Evolutionary conservation across 2,113 vertebrate species (phyloP).

Genomic region (Clinocottus analis): DNA sequence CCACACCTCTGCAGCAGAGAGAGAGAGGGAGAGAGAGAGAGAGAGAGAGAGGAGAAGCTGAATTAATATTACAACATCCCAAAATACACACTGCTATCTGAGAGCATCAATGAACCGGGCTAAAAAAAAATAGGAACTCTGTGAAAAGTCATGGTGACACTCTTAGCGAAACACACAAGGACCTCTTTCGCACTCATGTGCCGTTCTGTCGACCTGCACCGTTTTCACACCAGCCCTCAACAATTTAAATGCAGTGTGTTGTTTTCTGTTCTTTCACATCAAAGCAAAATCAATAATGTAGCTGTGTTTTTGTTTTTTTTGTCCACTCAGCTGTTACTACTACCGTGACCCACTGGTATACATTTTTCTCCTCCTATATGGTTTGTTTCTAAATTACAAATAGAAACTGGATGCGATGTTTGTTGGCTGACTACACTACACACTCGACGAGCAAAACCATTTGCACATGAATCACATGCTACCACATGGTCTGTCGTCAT

Average conservation of each 20-base stretch:
- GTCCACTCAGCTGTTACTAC: not conserved
- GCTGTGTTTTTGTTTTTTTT: not conserved
- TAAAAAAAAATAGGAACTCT: slow-evolving; percentile 51
- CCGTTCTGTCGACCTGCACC: not conserved
- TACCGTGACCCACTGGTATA: not conserved
- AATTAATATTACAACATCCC: slow-evolving; percentile 47
- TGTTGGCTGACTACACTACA: slow-evolving; percentile 9
- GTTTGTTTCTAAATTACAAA: not conserved
- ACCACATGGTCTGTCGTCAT: slow-evolving; percentile 38
- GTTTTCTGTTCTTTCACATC: not conserved
- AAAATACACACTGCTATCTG: slow-evolving; percentile 53
- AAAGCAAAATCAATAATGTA: not conserved
- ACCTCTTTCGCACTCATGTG: slow-evolving; percentile 36
- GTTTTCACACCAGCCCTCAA: slow-evolving; percentile 1
- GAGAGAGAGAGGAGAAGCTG: slow-evolving; percentile 14
- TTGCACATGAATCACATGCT: slow-evolving; percentile 59
- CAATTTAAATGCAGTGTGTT: not conserved
- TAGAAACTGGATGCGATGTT: not conserved
- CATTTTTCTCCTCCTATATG: not conserved
- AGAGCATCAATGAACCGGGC: slow-evolving; percentile 36
- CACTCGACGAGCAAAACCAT: slow-evolving; percentile 42
- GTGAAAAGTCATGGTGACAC: slow-evolving; percentile 50
- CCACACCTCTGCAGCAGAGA: slow-evolving; percentile 71
- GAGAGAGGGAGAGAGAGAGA: slow-evolving; percentile 7
- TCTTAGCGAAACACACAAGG: not conserved